Evolutionary conservation across 2,888 invertebrate species (phyloP).

Genomic region (Acleris laterana): DNA sequence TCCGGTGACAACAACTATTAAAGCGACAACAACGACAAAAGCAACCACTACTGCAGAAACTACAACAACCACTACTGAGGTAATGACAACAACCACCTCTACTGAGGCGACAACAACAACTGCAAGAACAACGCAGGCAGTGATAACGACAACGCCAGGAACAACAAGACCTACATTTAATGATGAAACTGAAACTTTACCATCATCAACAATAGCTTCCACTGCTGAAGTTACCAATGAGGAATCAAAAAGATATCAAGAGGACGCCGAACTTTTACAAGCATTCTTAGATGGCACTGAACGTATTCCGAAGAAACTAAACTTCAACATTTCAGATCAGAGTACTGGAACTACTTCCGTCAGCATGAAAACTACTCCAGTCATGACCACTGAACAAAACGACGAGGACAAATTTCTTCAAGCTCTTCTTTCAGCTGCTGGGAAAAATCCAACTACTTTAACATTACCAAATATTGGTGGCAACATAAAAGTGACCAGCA

Average conservation of each 20-base stretch:
- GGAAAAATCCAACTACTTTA: constrained; percentile 52
- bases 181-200: constrained; percentile 52
- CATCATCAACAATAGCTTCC: constrained; percentile 41
- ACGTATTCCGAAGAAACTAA: constrained; percentile 72
- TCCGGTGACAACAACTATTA: constrained; percentile 44
- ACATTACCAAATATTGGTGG: constrained; percentile 49
- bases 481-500: constrained; percentile 46
- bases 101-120: constrained; percentile 42
- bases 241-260: constrained; percentile 58
- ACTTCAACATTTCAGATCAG: constrained; percentile 51
- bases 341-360: constrained; percentile 42
- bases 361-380: constrained; percentile 45
- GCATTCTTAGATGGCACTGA: constrained; percentile 61
- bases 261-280: constrained; percentile 60
- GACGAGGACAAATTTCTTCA: constrained; percentile 65
- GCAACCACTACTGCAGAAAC: constrained; percentile 45
- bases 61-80: constrained; percentile 45
- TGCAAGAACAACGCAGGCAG: constrained; percentile 42
- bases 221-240: constrained; percentile 41
- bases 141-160: constrained; percentile 47
- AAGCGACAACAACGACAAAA: constrained; percentile 42
- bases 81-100: constrained; percentile 43
- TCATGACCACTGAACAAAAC: constrained; percentile 44
- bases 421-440: constrained; percentile 61
- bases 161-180: constrained; percentile 54